These are phyloP conservation scores for Drosophila flavopinicola DNA, from an alignment of 2,888 invertebrate genomes.

Conservation along the genomic window DNA sequence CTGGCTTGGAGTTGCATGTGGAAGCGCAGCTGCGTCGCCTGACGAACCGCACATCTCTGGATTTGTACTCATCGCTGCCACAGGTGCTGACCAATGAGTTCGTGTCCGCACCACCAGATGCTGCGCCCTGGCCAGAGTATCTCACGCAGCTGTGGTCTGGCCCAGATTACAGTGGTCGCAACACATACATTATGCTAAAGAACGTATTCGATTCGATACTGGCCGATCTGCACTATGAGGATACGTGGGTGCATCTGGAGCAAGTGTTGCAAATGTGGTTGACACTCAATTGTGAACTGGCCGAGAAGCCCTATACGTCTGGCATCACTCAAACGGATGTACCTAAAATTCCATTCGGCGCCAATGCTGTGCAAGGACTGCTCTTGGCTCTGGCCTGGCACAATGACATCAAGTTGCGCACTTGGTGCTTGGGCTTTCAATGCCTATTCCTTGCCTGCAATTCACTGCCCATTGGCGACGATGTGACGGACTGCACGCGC, in stretches of 20 bases:
- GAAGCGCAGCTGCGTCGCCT: conserved; percentile 91
- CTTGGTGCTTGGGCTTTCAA: conserved; percentile 91
- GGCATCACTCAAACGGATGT: conserved; percentile 86
- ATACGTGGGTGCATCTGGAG: conserved; percentile 91
- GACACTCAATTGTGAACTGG: conserved; percentile 89
- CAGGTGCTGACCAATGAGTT: conserved; percentile 83
- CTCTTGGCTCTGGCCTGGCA: conserved; percentile 88
- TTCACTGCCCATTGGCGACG: conserved; percentile 84
- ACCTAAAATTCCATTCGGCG: conserved; percentile 88
- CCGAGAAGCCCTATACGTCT: conserved; percentile 84
- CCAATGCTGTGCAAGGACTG: conserved; percentile 88
- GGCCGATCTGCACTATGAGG: conserved; percentile 87
- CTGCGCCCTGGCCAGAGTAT: conserved; percentile 84
- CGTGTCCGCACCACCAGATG: conserved; percentile 81
- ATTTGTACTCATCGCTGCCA: conserved; percentile 83
- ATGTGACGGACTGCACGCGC: conserved; percentile 74
- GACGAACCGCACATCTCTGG: conserved; percentile 87
- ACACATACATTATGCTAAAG: conserved; percentile 87
- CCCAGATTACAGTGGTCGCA: conserved; percentile 85
- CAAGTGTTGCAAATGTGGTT: conserved; percentile 94
- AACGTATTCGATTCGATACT: conserved; percentile 89
- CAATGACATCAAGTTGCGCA: conserved; percentile 88
- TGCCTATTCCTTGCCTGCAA: conserved; percentile 89
- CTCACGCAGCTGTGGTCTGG: conserved; percentile 85
- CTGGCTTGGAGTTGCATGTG: conserved; percentile 90